A percentile compares a stretch with the other conserved stretches of the same genome.
Conservation (phyloP, 2,113 vertebrate species). For the Cercocebus atys region DNA sequence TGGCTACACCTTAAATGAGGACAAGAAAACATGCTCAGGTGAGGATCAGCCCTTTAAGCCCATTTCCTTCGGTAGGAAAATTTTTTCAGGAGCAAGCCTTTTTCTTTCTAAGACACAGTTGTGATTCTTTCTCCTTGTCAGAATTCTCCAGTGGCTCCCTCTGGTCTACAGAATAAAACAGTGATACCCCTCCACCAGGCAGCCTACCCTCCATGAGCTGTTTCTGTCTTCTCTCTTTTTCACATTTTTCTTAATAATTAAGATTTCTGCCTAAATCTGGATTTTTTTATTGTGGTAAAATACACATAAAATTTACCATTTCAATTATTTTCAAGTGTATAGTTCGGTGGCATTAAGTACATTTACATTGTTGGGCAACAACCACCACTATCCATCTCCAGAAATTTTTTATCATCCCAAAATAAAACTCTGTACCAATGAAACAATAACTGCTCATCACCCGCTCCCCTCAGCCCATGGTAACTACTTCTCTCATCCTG, state of each 20-base stretch:
- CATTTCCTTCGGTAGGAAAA: not conserved
- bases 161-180: not conserved
- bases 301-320: not conserved
- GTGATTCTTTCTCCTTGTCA: not conserved
- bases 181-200: not conserved
- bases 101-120: not conserved
- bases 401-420: not conserved
- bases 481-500: not conserved
- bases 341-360: not conserved
- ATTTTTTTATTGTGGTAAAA: not conserved
- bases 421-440: not conserved
- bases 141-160: not conserved
- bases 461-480: fast-evolving
- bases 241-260: not conserved
- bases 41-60: not conserved
- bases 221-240: not conserved
- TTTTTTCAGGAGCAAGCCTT: not conserved
- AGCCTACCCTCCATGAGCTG: not conserved
- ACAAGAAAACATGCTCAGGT: constrained; percentile 92
- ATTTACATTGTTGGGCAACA: not conserved
- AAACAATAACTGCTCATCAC: not conserved
- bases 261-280: not conserved
- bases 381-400: no score
- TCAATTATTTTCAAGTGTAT: not conserved
- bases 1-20: constrained; percentile 89